These are phyloP conservation scores for Campopleginae sp. DNA, from an alignment of 2,888 invertebrate species.

Conservation along the genomic window DNA sequence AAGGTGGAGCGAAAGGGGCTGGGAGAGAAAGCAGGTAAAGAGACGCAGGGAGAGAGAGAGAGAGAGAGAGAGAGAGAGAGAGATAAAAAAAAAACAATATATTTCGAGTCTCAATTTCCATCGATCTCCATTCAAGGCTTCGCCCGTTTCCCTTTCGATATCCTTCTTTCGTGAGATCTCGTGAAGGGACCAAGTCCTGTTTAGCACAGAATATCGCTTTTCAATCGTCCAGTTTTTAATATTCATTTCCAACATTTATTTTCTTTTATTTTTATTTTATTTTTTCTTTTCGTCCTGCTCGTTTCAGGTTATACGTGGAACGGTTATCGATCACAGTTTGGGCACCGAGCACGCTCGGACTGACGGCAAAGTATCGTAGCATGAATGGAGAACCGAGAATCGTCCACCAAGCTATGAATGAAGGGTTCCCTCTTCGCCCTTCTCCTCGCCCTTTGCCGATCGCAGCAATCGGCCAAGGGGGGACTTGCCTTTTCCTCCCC, in stretches of 20 bases:
- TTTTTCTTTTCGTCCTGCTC: constrained; percentile 17
- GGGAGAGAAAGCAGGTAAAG: constrained; percentile 20
- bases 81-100: not conserved
- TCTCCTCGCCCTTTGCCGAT: constrained; percentile 34
- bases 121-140: constrained; percentile 30
- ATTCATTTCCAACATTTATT: constrained; percentile 45
- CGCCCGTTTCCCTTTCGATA: constrained; percentile 41
- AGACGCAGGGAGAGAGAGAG: constrained; percentile 19
- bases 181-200: constrained; percentile 71
- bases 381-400: constrained; percentile 77
- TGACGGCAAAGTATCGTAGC: constrained; percentile 73
- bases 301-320: constrained; percentile 1
- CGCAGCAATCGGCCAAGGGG: constrained; percentile 72
- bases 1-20: constrained; percentile 32
- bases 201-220: constrained; percentile 68
- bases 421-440: constrained; percentile 61
- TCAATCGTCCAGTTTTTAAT: constrained; percentile 1
- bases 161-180: constrained; percentile 56
- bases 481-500: constrained; percentile 6
- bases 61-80: constrained; percentile 31
- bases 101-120: constrained; percentile 19
- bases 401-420: constrained; percentile 76
- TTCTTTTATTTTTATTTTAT: constrained; percentile 22
- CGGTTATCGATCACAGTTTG: constrained; percentile 44
- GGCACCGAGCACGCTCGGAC: constrained; percentile 29